Evolutionary conservation across 2,888 invertebrate species (phyloP), one percentile per base, ranked within the genome.

Genomic region (Brenthis hecate): DNA sequence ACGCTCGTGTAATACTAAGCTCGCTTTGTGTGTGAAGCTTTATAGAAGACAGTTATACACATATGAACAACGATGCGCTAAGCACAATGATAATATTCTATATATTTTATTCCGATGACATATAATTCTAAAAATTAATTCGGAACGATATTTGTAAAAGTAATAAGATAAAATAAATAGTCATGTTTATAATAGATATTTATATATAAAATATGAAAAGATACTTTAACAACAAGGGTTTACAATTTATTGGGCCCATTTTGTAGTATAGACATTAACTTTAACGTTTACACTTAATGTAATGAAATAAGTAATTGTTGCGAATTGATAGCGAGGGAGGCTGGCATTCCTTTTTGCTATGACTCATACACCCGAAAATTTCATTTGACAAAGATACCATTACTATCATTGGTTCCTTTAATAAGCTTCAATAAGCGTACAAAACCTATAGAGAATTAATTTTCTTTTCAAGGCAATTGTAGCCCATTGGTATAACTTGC

Each of bases 291-390:
- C 19, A 47, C 19, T 6, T 19, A 19, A 19, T 16, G 85, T 89
- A 90, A 90, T 88, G 85, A 86, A 85, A 90, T 86, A 88, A 90
- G 89, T 89, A 86, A 87, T 85, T 83, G 78, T 80, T 83, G 81
- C 78, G 80, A 81, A 83, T 83, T 84, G 82, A 56, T 56, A 60
- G 68, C 57, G 53, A 36, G 57, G 56, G 53, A 65, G 53, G 48
- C 43, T 57, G 36, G 43, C 57, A 65, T 57, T 53, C 53, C 43
- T 65, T 57, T 13, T 16, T 57, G 43, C 57, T 28, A 54, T 63
- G 54, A 65, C 16, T 65, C 57, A 65, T 43, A 55, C 19, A 32
- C 19, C 55, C 55, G 51, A 32, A 61, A 48, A 14, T 60, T 55
- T 60, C 6, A 66, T 66, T 47, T 60, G 54, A 55, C 43, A 65